Evolutionary conservation across 2,888 invertebrate genomes (phyloP).

Genomic region (Tethea ocularis): DNA sequence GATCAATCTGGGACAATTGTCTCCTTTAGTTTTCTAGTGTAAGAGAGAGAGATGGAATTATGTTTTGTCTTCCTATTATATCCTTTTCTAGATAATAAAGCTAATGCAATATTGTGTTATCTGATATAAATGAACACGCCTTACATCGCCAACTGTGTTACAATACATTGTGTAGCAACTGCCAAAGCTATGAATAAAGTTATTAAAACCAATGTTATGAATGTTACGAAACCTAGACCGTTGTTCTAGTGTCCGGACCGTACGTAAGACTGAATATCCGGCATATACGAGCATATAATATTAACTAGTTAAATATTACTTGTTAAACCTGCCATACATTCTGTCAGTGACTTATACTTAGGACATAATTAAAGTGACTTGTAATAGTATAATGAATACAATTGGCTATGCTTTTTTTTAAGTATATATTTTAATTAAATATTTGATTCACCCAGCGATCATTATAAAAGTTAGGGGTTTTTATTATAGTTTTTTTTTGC

Average conservation of each 20-base stretch:
- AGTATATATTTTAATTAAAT: constrained; percentile 24
- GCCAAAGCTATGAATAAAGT: constrained; percentile 40
- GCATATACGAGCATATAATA: constrained; percentile 29
- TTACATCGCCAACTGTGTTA: background rate
- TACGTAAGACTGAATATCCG: constrained; percentile 40
- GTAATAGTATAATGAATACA: constrained; percentile 15
- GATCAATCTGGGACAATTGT: background rate
- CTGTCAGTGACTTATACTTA: constrained; percentile 21
- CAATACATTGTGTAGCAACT: constrained; percentile 25
- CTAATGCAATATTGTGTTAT: too few species aligned
- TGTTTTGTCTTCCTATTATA: too few species aligned
- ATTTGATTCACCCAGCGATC: constrained; percentile 30
- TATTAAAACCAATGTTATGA: constrained; percentile 28
- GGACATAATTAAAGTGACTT: background rate
- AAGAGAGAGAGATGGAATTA: too few species aligned
- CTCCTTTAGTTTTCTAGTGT: too few species aligned
- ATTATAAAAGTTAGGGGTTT: constrained; percentile 15
- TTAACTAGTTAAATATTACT: constrained; percentile 40
- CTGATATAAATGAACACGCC: too few species aligned
- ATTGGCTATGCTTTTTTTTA: constrained; percentile 39
- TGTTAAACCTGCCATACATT: constrained; percentile 23
- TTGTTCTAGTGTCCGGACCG: background rate
- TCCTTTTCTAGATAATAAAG: too few species aligned
- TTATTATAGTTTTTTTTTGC: background rate
- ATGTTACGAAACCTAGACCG: constrained; percentile 23